Percentiles rank a stretch among this genome's conserved stretches.
Evolutionary conservation across 2,113 vertebrate genomes (phyloP).

Genomic region (Gymnogyps californianus): DNA sequence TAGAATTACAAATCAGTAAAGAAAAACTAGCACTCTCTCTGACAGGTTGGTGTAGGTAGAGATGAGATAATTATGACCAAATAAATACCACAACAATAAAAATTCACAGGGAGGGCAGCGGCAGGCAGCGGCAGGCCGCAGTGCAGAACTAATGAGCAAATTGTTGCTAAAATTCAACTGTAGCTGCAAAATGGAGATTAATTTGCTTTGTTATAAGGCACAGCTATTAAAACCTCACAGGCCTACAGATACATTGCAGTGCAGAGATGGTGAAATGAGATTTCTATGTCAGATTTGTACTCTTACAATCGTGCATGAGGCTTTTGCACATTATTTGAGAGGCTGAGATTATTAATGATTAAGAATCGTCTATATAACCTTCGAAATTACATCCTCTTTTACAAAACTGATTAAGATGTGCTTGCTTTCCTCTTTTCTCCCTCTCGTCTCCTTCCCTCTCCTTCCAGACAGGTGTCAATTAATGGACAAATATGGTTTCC

Average conservation of each 20-base stretch:
- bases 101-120: neutral
- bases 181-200: conserved; percentile 47
- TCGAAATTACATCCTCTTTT: neutral
- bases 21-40: neutral
- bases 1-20: conserved; percentile 39
- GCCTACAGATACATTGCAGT: neutral
- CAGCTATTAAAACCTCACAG: neutral
- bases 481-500: neutral
- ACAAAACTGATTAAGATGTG: neutral
- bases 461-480: neutral
- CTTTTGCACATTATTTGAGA: neutral
- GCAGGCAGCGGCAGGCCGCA: neutral
- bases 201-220: conserved; percentile 26
- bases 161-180: neutral
- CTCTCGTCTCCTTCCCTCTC: neutral
- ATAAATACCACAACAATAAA: conserved; percentile 39
- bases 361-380: neutral
- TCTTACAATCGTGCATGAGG: neutral
- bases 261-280: conserved; percentile 1
- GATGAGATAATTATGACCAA: conserved; percentile 39
- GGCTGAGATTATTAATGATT: neutral
- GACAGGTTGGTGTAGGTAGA: conserved; percentile 23
- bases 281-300: neutral
- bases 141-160: conserved; percentile 31
- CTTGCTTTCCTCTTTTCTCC: neutral